Conservation (phyloP, 2,113 vertebrate species). For the Gnathonemus longibarbis region DNA sequence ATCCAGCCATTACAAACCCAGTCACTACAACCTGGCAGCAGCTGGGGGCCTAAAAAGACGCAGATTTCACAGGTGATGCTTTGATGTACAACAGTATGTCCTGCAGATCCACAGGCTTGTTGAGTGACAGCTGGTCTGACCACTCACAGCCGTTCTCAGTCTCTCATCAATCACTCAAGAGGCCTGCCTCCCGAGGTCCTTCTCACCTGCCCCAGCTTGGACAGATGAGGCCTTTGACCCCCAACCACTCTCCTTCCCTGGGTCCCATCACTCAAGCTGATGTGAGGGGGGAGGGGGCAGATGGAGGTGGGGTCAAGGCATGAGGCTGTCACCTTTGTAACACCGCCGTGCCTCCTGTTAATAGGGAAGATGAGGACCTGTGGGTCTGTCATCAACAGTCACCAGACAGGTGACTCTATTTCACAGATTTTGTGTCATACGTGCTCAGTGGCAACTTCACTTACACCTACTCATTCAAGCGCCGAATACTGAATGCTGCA, state of each 20-base stretch:
- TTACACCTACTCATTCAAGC: neutral
- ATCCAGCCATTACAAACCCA: neutral
- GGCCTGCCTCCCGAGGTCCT: neutral
- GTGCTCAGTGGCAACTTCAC: neutral
- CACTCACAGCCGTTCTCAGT: neutral
- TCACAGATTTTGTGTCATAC: neutral
- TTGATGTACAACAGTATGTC: neutral
- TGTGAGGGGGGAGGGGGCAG: neutral
- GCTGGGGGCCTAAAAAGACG: neutral
- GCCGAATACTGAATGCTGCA: neutral
- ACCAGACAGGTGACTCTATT: neutral
- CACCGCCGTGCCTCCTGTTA: neutral
- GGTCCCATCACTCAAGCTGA: neutral
- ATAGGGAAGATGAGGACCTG: neutral
- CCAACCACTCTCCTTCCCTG: neutral
- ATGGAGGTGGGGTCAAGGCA: neutral
- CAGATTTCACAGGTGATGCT: neutral
- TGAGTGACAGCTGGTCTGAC: slow-evolving; percentile 14
- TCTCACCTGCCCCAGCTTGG: neutral
- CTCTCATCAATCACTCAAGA: slow-evolving; percentile 9
- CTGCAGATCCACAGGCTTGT: neutral
- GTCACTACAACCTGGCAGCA: neutral
- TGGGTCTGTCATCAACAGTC: neutral
- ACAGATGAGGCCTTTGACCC: slow-evolving; percentile 16
- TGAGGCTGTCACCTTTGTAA: neutral